These are phyloP conservation scores for Emydoidea blandingii DNA, from an alignment of 2,797 vertebrate genomes.

Conservation along the genomic window DNA sequence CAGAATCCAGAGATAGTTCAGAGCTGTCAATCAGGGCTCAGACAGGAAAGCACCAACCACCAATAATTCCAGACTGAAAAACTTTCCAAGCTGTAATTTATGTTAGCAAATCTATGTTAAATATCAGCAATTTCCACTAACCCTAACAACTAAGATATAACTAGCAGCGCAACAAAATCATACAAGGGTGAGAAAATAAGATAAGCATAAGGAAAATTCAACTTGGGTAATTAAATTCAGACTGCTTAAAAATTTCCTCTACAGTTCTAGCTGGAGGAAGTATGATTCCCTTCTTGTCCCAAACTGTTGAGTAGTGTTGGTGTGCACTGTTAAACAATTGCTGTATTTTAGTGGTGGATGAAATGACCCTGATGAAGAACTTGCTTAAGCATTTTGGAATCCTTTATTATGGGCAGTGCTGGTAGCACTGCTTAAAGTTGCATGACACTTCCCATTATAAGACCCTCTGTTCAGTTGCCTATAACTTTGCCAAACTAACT, in stretches of 20 bases:
- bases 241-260: neutral
- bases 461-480: neutral
- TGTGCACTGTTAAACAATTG: neutral
- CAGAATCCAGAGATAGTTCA: neutral
- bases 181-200: neutral
- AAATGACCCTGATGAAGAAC: neutral
- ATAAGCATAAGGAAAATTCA: neutral
- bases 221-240: neutral
- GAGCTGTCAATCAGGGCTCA: neutral
- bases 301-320: neutral
- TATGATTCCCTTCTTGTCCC: neutral
- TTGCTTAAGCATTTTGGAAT: neutral
- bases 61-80: neutral
- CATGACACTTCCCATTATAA: neutral
- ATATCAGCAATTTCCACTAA: neutral
- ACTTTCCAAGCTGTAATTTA: neutral
- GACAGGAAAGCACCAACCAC: neutral
- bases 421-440: neutral
- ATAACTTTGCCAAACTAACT: neutral
- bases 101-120: neutral
- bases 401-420: neutral
- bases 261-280: neutral
- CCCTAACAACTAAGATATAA: neutral
- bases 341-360: neutral
- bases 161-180: neutral